These are phyloP conservation scores for Parasteatoda tepidariorum DNA, from an alignment of 1,140 invertebrate species.

Conservation along the genomic window DNA sequence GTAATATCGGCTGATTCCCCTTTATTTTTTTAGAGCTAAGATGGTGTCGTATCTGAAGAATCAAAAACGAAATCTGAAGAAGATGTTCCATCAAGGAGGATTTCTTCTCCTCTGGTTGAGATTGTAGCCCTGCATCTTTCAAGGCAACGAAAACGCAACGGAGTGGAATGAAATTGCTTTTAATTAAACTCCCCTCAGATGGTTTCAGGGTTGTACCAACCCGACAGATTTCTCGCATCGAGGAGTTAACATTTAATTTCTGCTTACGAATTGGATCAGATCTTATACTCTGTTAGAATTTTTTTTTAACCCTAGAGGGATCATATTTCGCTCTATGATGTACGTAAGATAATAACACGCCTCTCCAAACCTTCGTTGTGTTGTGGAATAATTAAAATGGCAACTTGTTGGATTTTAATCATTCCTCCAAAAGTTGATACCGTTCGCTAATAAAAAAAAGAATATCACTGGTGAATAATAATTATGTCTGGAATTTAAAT, in stretches of 20 bases:
- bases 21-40: background rate
- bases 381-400: background rate
- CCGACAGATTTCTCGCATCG: constrained; percentile 50
- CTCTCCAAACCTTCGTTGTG: background rate
- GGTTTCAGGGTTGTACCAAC: constrained; percentile 14
- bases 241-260: constrained; percentile 46
- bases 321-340: background rate
- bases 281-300: background rate
- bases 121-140: constrained; percentile 1
- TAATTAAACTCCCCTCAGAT: constrained; percentile 42
- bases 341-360: background rate
- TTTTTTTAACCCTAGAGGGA: background rate
- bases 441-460: too few species aligned
- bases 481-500: too few species aligned
- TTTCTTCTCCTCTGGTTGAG: background rate
- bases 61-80: constrained; percentile 31
- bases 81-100: constrained; percentile 33
- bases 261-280: background rate
- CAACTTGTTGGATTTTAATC: background rate
- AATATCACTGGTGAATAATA: too few species aligned
- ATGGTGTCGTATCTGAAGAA: background rate
- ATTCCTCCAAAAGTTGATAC: too few species aligned
- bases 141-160: constrained; percentile 29
- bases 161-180: constrained; percentile 36
- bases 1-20: constrained; percentile 1